Evolutionary conservation across 1,140 invertebrate genomes (phyloP), one percentile per base, ranked within the genome.

Genomic region (Brachionus koreanus): DNA sequence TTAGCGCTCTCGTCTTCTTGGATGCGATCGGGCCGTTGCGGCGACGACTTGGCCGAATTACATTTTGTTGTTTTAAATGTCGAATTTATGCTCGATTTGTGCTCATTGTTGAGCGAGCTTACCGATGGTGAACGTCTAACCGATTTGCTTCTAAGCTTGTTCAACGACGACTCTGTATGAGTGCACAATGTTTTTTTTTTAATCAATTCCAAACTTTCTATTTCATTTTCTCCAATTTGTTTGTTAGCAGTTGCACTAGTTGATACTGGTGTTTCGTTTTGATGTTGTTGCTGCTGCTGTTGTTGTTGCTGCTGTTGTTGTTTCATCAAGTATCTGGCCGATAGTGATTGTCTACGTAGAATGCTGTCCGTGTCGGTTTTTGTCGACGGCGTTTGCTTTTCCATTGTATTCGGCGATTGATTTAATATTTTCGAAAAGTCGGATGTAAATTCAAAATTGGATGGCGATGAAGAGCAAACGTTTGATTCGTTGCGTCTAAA

Each of bases 391-490:
- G 4, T 39, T 75, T 5, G 39, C 13, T n/a, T 9, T 2, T 1
- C 1, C 9, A n/a, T 7, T 1, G 33, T 25, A 4, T 65, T 29
- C 6, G 29, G 25, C 16, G 72, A 25, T 42, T 29, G 75, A 39
- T 77, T 77, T 49, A 61, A 4, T 23, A 61, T 77, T 12, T 61
- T 77, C 13, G 75, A 52, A 77, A 52, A 77, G 16, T 72, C 67
- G 2, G 67, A 72, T 42, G 3, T 72, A 42, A 72, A 72, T 39
- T 72, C 29, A 0, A 42, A 35, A 16, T 69, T 69, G 1, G 25
- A 6, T 33, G 57, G 23, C 23, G 57, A 63, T 25, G 65, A 69
- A 3, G 13, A 67, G 29, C 33, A 35, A 37, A n/a, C 12, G 25
- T 12, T 67, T 69, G 65, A 35, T 35, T 65, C 61, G 12, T 65